Base-by-base conservation (phyloP, 2,888 invertebrate genomes). In the Polia nebulosa region DNA sequence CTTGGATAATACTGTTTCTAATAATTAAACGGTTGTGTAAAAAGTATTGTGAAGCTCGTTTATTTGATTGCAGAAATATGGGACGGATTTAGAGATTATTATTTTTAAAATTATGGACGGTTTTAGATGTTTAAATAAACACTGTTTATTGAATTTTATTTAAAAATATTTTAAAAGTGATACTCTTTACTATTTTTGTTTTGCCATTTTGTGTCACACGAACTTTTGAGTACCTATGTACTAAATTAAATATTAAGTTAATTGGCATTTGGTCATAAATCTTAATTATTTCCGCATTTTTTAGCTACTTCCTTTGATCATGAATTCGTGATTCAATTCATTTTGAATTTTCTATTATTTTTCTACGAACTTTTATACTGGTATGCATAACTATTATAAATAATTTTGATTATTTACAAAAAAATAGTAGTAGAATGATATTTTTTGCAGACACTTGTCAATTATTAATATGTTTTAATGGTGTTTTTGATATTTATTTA, bases 1-100 rank as follows among this genome's bases (percentile, higher is more conserved):
- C 80, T 82, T 73, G 85, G 84, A 84, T 87, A 84, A 87, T 65
- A 84, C 70, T 72, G 85, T 89, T 89, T 87, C 86, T 86, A 88
- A 88, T 84, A 78, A 84, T 81, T 83, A 76, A 78, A 72, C 70
- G 76, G 78, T 85, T 85, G 86, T 72, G 86, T 80, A 88, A 86
- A 87, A 84, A 84, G 64, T 65, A 78, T 78, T 69, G 72, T 81
- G 44, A n/a, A 67, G 45, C 39, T 49, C 32, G 53, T 59, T 80
- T 44, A 41, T 65, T 49, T 17, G 39, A 55, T 72, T 78, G 66
- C 29, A 34, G 51, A 81, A 72, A 45, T 62, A n/a, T 25, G 53
- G 41, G 60, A 36, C 11, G n/a, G 8, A 29, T 29, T 65, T 27
- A n/a, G 9, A 9, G n/a, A 11, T 51, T 51, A 3, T 7, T 3